A percentile compares a stretch with the other conserved stretches of the same genome.
phyloP scores from a whole-genome alignment of 2,113 vertebrate species.

The Calcarius ornatus region DNA sequence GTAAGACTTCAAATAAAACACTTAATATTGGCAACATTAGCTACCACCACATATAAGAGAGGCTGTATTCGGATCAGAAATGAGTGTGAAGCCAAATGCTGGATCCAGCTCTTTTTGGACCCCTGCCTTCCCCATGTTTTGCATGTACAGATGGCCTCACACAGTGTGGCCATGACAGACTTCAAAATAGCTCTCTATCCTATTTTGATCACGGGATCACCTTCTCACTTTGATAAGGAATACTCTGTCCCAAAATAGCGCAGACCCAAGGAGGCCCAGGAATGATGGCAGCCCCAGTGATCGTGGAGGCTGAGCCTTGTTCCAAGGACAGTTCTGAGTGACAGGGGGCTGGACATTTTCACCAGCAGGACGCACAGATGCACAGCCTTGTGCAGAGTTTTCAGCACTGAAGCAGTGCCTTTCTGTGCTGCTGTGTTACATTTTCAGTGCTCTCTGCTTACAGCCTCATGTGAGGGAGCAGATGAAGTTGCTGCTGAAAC shows the following conservation, averaged over 20 bases:
- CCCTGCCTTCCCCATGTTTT: not conserved
- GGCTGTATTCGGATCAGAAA: not conserved
- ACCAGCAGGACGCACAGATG: not conserved
- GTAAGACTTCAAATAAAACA: not conserved
- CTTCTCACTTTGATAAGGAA: slow-evolving; percentile 4
- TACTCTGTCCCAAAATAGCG: not conserved
- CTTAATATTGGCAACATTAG: not conserved
- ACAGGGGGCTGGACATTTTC: not conserved
- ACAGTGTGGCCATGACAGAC: not conserved
- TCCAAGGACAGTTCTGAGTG: not conserved
- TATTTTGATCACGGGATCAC: not conserved
- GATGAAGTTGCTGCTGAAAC: not conserved
- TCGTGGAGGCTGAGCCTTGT: not conserved
- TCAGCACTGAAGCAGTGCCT: not conserved
- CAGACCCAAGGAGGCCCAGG: not conserved
- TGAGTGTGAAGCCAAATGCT: not conserved
- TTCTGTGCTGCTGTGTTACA: not conserved
- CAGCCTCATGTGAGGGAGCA: not conserved
- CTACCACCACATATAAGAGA: not conserved
- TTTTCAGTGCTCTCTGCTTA: not conserved
- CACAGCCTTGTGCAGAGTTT: accelerated
- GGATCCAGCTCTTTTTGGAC: not conserved
- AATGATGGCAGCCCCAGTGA: not conserved
- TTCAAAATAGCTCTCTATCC: not conserved
- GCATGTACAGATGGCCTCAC: not conserved